phyloP scores from a whole-genome alignment of 2,113 vertebrate genomes.

The Mesoclemmys tuberculata region DNA sequence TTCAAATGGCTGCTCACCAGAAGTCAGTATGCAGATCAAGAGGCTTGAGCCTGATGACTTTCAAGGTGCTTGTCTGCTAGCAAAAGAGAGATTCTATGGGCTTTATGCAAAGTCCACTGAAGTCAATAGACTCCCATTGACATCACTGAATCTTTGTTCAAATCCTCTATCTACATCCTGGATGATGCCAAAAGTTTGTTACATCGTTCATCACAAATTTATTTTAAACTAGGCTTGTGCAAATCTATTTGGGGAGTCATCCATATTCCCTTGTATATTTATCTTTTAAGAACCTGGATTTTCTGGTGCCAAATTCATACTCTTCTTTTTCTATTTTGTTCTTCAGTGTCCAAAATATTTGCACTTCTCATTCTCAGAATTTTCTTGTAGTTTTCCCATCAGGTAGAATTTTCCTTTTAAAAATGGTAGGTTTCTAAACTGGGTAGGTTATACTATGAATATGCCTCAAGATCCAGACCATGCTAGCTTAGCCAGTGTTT shows the following conservation, averaged over 20 bases:
- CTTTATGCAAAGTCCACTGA: not conserved
- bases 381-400: not conserved
- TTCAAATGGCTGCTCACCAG: not conserved
- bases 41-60: not conserved
- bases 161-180: not conserved
- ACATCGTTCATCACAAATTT: constrained; percentile 1
- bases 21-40: not conserved
- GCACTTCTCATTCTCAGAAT: not conserved
- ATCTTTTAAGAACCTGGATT: not conserved
- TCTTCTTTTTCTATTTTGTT: not conserved
- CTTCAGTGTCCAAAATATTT: not conserved
- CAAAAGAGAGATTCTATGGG: not conserved
- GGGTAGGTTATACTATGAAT: not conserved
- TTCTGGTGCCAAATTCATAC: not conserved
- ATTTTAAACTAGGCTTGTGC: constrained; percentile 20
- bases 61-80: not conserved
- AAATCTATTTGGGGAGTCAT: constrained; percentile 35
- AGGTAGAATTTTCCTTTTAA: not conserved
- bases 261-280: constrained; percentile 2
- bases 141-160: not conserved
- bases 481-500: not conserved
- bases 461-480: not conserved
- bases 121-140: not conserved
- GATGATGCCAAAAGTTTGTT: constrained; percentile 33
- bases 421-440: not conserved